Conservation (phyloP, 2,113 vertebrate species). For the Chunga burmeisteri region DNA sequence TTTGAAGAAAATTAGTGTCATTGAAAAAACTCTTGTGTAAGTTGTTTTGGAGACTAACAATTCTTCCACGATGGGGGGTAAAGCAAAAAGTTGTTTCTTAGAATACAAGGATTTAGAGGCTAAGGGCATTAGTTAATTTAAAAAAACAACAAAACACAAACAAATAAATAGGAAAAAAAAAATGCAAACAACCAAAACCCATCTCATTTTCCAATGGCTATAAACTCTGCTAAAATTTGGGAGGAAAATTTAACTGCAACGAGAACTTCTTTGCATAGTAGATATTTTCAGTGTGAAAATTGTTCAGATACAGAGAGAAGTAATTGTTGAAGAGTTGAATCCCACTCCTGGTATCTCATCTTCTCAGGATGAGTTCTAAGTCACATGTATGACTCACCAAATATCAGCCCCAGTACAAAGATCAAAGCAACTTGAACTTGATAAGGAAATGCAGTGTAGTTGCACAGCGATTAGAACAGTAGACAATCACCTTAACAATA, state of each 20-base stretch:
- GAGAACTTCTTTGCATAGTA: not conserved
- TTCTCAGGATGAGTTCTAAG: not conserved
- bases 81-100: not conserved
- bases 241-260: not conserved
- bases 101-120: not conserved
- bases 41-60: not conserved
- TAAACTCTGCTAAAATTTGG: not conserved
- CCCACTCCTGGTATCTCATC: not conserved
- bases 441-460: not conserved
- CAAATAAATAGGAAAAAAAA: not conserved
- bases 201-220: not conserved
- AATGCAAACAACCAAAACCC: fast-evolving
- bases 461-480: fast-evolving
- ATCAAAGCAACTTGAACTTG: not conserved
- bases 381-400: not conserved
- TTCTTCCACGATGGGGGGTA: not conserved
- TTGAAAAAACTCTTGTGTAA: not conserved
- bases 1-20: not conserved
- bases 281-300: not conserved
- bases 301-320: not conserved
- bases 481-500: not conserved
- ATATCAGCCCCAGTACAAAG: not conserved
- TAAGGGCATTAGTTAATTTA: not conserved
- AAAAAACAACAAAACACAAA: not conserved
- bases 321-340: not conserved